A percentile compares a stretch with the other conserved stretches of the same genome.
phyloP scores from a whole-genome alignment of 2,797 vertebrate species.

The Scomberomorus guttatus region DNA sequence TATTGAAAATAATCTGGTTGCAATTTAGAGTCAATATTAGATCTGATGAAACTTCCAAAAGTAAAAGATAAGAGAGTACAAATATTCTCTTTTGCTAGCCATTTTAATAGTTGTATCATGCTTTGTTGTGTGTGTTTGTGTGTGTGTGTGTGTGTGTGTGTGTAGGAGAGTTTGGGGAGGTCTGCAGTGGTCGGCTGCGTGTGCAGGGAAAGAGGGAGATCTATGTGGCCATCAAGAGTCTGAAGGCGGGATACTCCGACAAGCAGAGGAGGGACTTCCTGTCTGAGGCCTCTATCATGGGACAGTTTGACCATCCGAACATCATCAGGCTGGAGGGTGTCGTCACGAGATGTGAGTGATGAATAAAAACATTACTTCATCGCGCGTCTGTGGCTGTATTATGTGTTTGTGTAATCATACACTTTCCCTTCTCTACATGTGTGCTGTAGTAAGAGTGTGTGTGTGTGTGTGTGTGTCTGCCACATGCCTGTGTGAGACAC shows the following conservation, averaged over 20 bases:
- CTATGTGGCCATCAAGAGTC: conserved; percentile 88
- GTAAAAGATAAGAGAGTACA: neutral
- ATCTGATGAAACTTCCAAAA: neutral
- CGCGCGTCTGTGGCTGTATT: neutral
- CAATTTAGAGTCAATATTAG: neutral
- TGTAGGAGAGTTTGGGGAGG: conserved; percentile 83
- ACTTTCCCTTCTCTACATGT: neutral
- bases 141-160: conserved; percentile 28
- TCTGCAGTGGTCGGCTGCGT: conserved; percentile 83
- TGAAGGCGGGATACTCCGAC: conserved; percentile 87
- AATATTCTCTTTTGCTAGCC: neutral
- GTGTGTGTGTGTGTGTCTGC: conserved; percentile 20
- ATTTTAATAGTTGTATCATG: neutral
- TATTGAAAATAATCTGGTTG: neutral
- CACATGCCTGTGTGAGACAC: conserved; percentile 39
- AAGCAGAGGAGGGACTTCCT: conserved; percentile 88
- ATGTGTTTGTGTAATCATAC: neutral
- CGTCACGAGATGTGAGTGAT: conserved; percentile 86
- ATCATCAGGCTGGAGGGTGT: conserved; percentile 89
- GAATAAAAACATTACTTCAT: neutral
- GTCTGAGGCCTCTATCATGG: conserved; percentile 89
- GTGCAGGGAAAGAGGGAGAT: conserved; percentile 86
- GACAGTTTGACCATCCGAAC: conserved; percentile 88
- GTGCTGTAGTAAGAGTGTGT: conserved; percentile 14
- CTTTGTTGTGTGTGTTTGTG: conserved; percentile 6